phyloP scores from a whole-genome alignment of 2,888 invertebrate genomes.

The Saturnia japonica region DNA sequence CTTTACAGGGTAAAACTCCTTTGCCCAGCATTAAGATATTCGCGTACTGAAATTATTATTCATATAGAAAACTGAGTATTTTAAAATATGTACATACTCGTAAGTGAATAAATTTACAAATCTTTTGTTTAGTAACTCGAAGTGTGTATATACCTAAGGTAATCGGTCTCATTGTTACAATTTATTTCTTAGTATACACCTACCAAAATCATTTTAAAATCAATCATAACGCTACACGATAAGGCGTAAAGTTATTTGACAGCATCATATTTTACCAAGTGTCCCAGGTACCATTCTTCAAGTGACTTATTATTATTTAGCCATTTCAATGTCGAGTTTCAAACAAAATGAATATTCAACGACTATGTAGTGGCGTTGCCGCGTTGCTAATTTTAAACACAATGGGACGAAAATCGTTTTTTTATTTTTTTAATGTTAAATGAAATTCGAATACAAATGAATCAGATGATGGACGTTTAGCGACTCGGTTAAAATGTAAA shows the following conservation, averaged over 20 bases:
- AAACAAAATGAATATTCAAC: conserved; percentile 13
- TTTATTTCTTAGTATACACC: neutral
- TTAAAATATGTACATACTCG: neutral
- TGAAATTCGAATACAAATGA: conserved; percentile 9
- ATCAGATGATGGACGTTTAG: neutral
- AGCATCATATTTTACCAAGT: neutral
- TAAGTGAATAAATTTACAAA: neutral
- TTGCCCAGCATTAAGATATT: neutral
- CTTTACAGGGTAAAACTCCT: neutral
- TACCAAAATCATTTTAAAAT: neutral
- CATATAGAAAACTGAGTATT: neutral
- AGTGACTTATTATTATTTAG: conserved; percentile 15
- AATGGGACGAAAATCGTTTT: conserved; percentile 28
- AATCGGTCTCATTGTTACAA: conserved; percentile 10
- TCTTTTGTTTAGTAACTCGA: conserved; percentile 5
- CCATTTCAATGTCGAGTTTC: conserved; percentile 5
- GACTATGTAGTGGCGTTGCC: conserved; percentile 4
- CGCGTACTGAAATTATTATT: neutral
- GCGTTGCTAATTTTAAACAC: conserved; percentile 20
- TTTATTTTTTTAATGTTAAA: conserved; percentile 9
- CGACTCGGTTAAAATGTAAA: neutral
- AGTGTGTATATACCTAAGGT: conserved; percentile 9
- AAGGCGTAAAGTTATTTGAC: neutral
- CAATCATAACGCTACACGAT: neutral
- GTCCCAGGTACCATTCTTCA: conserved; percentile 1